Evolutionary conservation across 1,140 invertebrate genomes (phyloP), one percentile per base, ranked within the genome.

Genomic region (Anastatus disparis): DNA sequence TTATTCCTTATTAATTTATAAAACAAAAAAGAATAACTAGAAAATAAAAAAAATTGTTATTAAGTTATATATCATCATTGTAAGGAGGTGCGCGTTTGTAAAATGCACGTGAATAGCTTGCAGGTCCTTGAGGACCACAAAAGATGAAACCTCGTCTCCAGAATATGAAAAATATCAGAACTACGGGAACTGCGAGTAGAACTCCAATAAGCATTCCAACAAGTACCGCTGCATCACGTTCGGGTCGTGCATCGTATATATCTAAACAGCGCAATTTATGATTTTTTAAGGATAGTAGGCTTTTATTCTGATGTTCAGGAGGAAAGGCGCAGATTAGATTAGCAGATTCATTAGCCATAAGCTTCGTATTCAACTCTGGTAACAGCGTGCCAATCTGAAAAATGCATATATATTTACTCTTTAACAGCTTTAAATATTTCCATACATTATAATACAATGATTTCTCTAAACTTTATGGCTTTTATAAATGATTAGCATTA

Each of bases 161-260:
- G 77, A 91, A 89, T 0, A 90, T 62, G 42, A 91, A 87, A 42
- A 91, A 70, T 0, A 84, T 85, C 10, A 93, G 74, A 29, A 89
- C 81, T 3, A 92, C 75, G 0, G 92, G 92, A 12, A 93, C 87
- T 0, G 89, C 88, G 12, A 93, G 74, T 0, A 94, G 81, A 0
- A 93, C 77, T 29, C 90, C 90, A 29, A 93, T 88, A 8, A 94
- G 81, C 3, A 92, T 81, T 0, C 91, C 90, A 0, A 94, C 81
- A 31, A 94, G 86, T 12, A 93, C 82, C 9, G 87, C 82, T 1
- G 88, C 91, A 73, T 92, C 91, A 31, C 81, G 87, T 77, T 92
- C 90, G 0, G 91, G 90, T 27, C 84, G 79, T 10, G 88, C 83
- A 0, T 87, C 88, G 72, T 91, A 90, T 4, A 83, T 74, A 80